These are phyloP conservation scores for Zaprionus gabonicus DNA, from an alignment of 1,140 invertebrate genomes.

Conservation along the genomic window DNA sequence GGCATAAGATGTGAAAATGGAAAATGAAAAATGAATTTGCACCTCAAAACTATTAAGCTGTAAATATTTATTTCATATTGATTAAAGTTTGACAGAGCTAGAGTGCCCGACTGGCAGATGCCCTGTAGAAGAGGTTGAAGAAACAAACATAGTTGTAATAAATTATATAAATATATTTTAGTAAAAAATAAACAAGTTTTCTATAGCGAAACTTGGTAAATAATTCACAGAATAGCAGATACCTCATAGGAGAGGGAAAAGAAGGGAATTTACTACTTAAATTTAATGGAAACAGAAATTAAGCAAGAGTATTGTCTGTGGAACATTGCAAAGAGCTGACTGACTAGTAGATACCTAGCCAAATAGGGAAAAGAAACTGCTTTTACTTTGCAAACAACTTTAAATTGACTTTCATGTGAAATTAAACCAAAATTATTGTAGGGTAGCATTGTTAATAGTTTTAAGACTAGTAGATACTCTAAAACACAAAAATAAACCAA, in stretches of 20 bases:
- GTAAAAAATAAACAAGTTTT: too few relatives aligned
- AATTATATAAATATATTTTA: too few relatives aligned
- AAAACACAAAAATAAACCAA: not conserved
- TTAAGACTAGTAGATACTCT: not conserved
- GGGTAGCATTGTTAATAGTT: not conserved
- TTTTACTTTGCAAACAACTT: not conserved
- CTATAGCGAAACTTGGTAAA: not conserved
- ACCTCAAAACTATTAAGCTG: slow-evolving; percentile 16
- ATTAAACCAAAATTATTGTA: not conserved
- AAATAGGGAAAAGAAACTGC: not conserved
- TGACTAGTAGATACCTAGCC: not conserved
- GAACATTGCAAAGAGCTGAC: not conserved
- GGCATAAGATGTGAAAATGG: slow-evolving; percentile 22
- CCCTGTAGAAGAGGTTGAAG: not conserved
- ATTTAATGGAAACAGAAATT: not conserved
- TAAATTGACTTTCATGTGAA: not conserved
- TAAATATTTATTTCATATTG: slow-evolving; percentile 24
- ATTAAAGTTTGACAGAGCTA: not conserved
- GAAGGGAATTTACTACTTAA: not conserved
- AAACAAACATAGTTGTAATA: not conserved
- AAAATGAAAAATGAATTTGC: slow-evolving; percentile 34
- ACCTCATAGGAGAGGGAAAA: not conserved
- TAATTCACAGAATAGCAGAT: not conserved
- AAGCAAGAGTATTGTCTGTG: not conserved
- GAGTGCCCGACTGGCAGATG: not conserved